phyloP scores from a whole-genome alignment of 1,140 invertebrate species.

The Papilio polyxenes region DNA sequence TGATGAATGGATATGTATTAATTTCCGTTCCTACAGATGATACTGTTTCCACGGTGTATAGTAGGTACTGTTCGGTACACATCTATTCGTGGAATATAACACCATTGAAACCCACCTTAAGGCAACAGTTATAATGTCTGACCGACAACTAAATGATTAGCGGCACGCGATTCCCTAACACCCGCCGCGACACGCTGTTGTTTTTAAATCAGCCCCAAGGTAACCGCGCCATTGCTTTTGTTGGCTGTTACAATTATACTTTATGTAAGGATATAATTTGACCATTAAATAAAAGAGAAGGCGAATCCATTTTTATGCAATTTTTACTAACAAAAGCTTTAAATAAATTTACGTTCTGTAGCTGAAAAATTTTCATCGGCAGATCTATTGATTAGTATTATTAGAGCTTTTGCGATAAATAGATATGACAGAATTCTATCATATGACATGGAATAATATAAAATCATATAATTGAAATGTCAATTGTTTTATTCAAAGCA shows the following conservation, averaged over 20 bases:
- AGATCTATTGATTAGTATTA: too few relatives aligned
- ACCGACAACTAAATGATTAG: slow-evolving; percentile 23
- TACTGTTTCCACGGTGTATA: not conserved
- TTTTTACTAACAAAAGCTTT: not conserved
- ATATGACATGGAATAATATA: too few relatives aligned
- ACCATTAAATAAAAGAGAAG: too few relatives aligned
- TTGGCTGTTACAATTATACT: not conserved
- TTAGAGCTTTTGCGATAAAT: too few relatives aligned
- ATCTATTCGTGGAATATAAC: not conserved
- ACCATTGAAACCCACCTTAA: not conserved
- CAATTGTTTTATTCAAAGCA: too few relatives aligned
- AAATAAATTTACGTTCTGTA: not conserved
- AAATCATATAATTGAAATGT: too few relatives aligned
- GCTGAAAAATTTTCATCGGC: too few relatives aligned
- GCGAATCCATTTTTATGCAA: not conserved
- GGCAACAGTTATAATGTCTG: not conserved
- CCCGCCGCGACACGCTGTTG: not conserved
- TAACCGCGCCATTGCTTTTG: not conserved
- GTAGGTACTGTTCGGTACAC: not conserved
- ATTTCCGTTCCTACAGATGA: not conserved
- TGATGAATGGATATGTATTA: not conserved
- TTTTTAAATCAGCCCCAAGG: slow-evolving; percentile 9
- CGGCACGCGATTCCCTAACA: slow-evolving; percentile 35
- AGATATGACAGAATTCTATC: too few relatives aligned
- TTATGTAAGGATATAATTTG: not conserved